Evolutionary conservation across 1,140 invertebrate species (phyloP), one percentile per base, ranked within the genome.

Genomic region (Cotesia chilonis): DNA sequence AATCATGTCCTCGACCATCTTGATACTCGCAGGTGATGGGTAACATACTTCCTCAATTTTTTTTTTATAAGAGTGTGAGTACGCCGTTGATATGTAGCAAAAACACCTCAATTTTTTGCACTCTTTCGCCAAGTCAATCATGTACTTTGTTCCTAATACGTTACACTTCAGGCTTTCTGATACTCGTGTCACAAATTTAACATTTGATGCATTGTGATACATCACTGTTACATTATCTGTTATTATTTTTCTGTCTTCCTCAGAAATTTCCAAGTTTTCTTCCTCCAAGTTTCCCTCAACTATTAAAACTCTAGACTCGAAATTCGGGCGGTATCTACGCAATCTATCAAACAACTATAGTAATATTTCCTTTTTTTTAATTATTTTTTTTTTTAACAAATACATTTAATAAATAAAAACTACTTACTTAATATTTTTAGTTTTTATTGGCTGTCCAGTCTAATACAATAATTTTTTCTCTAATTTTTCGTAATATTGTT

Each of bases 181-280:
- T 1, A 98, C 83, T 74, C 93, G 92, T 85, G 97, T 95, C 82
- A 96, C 92, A 80, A 97, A 96, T 57, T 93, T 92, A 0, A 96
- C 89, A 0, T 95, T 96, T 0, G 95, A 95, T 0, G 95, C 96
- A 17, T 92, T 94, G 81, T 98, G 96, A 82, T 98, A 94, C 4
- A 98, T 93, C 71, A 97, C 89, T 57, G 81, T 76, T 61, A 94
- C 90, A 78, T 90, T 88, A 37, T 90, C 86, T 1, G 82, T 82
- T 0, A 96, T 77, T 1, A 84, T 81, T 63, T 88, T 81, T 14
- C 87, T 81, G 77, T 95, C 91, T 52, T 89, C 83, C 1, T 89
- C 81, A 14, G 85, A 89, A 4, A 98, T 87, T 4, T 93, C 94
- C 0, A 97, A 79, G 0, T 90, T 89, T 0, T 90, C 88, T 38